Base-by-base conservation (phyloP, 2,888 invertebrate species). In the Leptinotarsa tumamoca region DNA sequence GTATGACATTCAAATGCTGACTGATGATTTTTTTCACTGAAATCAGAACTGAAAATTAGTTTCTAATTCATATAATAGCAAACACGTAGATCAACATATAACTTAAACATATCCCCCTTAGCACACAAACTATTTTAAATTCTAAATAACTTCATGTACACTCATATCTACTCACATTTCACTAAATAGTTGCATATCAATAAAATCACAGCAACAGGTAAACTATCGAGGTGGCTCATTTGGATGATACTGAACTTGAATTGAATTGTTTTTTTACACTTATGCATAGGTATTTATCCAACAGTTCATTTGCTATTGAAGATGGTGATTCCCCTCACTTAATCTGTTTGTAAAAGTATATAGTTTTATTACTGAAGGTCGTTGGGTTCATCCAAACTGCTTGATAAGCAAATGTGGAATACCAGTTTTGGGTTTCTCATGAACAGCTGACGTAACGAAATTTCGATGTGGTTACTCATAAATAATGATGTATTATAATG, bases 321-420 rank as follows among this genome's bases (percentile, higher is more conserved):
- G n/a, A 17, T 27, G 33, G 7, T 63, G 63, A 43, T 63, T 63
- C 63, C 63, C 63, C 63, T 63, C n/a, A 33, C 33, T 43, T 33
- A 43, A 43, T 43, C 43, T 43, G 43, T 43, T 27, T n/a, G 33
- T 27, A 17, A n/a, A 15, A 14, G 14, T 17, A 10, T 33, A 27
- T 63, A 33, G 15, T 63, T 63, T 18, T 2, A 23, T 58, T 58
- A 58, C 1, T 43, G 23, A 23, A 58, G 58, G 58, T 58, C 58
- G 23, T 0, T 21, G 10, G 18, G 61, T 61, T 61, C 21, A 61
- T 61, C 61, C 21, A 61, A 61, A 61, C 14, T 61, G 23, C 4
- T 17, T 21, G 27, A 58, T 58, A 18, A 61, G 61, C 23, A 23
- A 61, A 54, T 18, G 54, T 18, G 54, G 18, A 54, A 54, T 54